Base-by-base conservation (phyloP, 2,113 vertebrate species). In the Carassius auratus region DNA sequence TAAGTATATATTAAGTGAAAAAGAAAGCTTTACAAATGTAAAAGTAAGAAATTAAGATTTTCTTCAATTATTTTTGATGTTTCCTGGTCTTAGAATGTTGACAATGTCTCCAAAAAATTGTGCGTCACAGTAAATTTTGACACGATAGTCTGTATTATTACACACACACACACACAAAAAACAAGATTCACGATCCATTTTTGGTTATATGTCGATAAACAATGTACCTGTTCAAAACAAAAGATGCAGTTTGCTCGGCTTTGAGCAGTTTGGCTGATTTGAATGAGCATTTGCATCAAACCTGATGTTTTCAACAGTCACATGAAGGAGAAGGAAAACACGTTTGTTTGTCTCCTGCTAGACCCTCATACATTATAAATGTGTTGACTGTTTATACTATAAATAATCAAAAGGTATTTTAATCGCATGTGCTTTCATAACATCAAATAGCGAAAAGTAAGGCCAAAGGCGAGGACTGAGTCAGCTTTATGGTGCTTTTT, bases 281-380 rank as follows among this genome's bases (percentile, higher is more conserved):
- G 92, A 92, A 90, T 94, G 90, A 91, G 91, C 2, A 94, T 95
- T 95, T 95, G 94, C 94, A 95, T 95, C 64, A 45, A 75, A 87
- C 85, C 83, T 68, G 61, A 62, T 87, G 86, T 73, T 73, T 59
- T 77, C 68, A 30, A 50, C 26, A 81, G 68, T 86, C 83, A 87
- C 82, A 76, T 75, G 86, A 91, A 50, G 68, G 50, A 42, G 38
- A 52, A 74, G 6, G 19, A 73, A 83, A 83, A 69, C 55, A 42
- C 0, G 2, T 42, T 48, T 17, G 50, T 42, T 83, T 57, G 23
- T 15, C 68, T n/a, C n/a, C 23, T 14, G 4, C 62, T 36, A 52
- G 3, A 73, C 30, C 33, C 26, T 38, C 68, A 59, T 55, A 36
- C 73, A 36, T 21, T 4, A 71, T 33, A 71, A 50, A 71, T 38